Percentiles rank a stretch among this genome's conserved stretches.
Evolutionary conservation across 2,888 invertebrate species (phyloP).

Genomic region (Epinotia bilunana): DNA sequence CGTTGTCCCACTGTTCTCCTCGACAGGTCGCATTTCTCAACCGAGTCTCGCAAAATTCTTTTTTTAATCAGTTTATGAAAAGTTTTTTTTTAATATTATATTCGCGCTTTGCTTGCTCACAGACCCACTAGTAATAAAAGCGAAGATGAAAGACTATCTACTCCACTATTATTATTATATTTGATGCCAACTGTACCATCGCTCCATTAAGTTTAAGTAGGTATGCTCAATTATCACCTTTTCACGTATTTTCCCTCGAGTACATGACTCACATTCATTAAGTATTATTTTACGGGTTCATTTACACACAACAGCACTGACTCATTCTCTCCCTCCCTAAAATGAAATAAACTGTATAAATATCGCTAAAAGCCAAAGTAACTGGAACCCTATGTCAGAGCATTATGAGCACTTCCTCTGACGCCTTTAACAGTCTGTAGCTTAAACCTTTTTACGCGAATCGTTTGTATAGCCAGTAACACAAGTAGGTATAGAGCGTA

Average conservation of each 20-base stretch:
- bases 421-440: neutral
- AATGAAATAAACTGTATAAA: neutral
- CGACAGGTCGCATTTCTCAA: no score
- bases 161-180: no score
- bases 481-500: no score
- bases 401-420: neutral
- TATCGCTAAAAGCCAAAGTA: neutral
- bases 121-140: no score
- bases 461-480: neutral
- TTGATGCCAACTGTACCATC: no score
- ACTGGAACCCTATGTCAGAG: neutral
- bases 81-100: no score
- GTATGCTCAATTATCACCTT: neutral
- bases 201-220: neutral
- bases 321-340: slow-evolving; percentile 6
- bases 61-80: no score
- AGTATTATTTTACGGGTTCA: slow-evolving; percentile 25
- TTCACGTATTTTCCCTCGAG: neutral
- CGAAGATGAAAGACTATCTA: no score
- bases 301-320: slow-evolving; percentile 15
- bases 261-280: slow-evolving; percentile 5
- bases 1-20: no score
- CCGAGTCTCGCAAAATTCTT: no score
- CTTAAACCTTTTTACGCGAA: neutral
- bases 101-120: no score